These are phyloP conservation scores for Amiota communis DNA, from an alignment of 2,888 invertebrate species.

Conservation along the genomic window DNA sequence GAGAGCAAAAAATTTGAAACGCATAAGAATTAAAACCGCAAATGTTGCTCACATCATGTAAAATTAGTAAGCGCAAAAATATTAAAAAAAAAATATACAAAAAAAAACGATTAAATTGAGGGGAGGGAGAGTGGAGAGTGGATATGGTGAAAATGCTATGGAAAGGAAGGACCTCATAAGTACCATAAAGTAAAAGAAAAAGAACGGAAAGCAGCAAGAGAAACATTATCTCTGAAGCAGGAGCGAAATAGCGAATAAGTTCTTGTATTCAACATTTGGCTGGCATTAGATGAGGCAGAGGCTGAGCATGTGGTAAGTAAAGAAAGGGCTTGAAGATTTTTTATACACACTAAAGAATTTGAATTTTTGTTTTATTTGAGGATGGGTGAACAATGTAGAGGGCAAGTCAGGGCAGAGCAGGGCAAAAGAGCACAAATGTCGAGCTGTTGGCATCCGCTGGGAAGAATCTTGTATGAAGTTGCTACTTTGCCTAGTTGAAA, in stretches of 20 bases:
- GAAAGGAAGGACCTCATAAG: no score
- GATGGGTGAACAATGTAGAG: no score
- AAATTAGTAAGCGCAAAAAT: slow-evolving; percentile 59
- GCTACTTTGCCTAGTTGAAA: slow-evolving; percentile 41
- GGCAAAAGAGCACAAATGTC: slow-evolving; percentile 55
- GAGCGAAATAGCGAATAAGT: slow-evolving; percentile 36
- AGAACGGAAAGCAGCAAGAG: slow-evolving; percentile 50
- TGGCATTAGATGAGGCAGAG: no score
- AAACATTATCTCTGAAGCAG: slow-evolving; percentile 63
- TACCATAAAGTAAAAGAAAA: not conserved
- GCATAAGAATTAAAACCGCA: slow-evolving; percentile 68
- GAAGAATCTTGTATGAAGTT: not conserved
- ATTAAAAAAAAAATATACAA: not conserved
- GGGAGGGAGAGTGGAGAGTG: not conserved
- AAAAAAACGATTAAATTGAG: not conserved
- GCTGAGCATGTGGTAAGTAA: no score
- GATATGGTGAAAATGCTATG: not conserved
- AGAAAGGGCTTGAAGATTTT: no score
- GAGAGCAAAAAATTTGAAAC: slow-evolving; percentile 34
- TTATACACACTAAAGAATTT: no score
- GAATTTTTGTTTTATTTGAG: no score
- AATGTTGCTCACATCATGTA: slow-evolving; percentile 69
- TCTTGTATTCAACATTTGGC: no score
- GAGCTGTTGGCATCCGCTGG: slow-evolving; percentile 24
- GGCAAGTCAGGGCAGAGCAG: no score